These are phyloP conservation scores for Gadopsis marmoratus DNA, from an alignment of 2,797 vertebrate species.

Conservation along the genomic window DNA sequence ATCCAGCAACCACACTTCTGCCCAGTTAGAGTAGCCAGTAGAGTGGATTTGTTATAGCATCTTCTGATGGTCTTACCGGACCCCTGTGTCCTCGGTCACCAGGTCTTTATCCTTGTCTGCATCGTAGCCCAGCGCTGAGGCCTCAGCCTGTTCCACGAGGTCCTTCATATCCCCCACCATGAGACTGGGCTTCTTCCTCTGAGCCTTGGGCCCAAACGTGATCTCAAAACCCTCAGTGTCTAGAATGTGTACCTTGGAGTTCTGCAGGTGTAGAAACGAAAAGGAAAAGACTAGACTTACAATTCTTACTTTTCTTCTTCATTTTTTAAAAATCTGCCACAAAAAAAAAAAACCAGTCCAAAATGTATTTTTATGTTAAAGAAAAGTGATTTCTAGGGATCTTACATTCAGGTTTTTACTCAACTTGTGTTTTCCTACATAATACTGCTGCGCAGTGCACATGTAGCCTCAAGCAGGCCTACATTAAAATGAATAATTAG, in stretches of 20 bases:
- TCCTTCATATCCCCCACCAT: slow-evolving; percentile 89
- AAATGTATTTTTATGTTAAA: neutral
- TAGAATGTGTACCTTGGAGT: slow-evolving; percentile 96
- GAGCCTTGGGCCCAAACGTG: slow-evolving; percentile 96
- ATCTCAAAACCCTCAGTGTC: slow-evolving; percentile 96
- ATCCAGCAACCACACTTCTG: neutral
- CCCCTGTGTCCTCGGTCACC: slow-evolving; percentile 92
- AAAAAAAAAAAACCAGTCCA: no score
- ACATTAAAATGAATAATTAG: neutral
- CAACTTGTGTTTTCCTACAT: neutral
- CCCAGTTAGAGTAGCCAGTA: neutral
- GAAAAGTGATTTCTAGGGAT: neutral
- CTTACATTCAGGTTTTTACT: neutral
- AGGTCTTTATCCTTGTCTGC: slow-evolving; percentile 91
- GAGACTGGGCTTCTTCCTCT: slow-evolving; percentile 94
- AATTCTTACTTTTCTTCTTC: neutral
- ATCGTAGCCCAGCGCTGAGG: slow-evolving; percentile 85
- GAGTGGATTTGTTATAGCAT: neutral
- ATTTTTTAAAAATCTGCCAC: no score
- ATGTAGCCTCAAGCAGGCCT: neutral
- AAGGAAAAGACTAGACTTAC: neutral
- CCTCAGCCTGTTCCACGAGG: slow-evolving; percentile 89
- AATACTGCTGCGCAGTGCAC: no score
- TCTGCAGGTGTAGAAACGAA: slow-evolving; percentile 79
- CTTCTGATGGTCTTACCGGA: slow-evolving; percentile 84